phyloP scores from a whole-genome alignment of 2,888 invertebrate species.

The Petrophora chlorosata region DNA sequence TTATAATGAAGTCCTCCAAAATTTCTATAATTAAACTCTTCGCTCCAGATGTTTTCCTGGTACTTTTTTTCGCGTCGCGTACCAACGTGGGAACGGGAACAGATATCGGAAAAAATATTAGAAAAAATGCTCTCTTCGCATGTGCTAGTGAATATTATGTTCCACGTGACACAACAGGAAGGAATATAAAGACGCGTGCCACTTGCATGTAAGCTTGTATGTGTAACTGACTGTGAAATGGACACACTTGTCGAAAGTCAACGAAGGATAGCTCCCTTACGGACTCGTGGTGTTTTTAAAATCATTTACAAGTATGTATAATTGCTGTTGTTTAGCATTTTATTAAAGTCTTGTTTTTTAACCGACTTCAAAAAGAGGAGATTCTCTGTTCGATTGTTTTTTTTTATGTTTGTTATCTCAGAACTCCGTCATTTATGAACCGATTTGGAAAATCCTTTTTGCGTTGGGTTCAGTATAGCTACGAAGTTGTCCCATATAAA shows the following conservation, averaged over 20 bases:
- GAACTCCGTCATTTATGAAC: no score
- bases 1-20: slow-evolving; percentile 17
- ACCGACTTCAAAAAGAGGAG: no score
- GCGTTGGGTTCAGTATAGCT: no score
- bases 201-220: no score
- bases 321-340: no score
- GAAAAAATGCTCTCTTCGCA: slow-evolving; percentile 56
- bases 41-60: slow-evolving; percentile 73
- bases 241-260: slow-evolving; percentile 16
- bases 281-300: background rate
- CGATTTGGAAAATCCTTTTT: no score
- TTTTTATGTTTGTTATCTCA: no score
- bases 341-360: no score
- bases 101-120: slow-evolving; percentile 17
- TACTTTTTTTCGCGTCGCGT: slow-evolving; percentile 63
- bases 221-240: slow-evolving; percentile 32
- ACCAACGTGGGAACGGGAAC: slow-evolving; percentile 38
- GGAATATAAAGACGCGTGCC: slow-evolving; percentile 69
- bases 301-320: no score
- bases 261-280: slow-evolving; percentile 14
- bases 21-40: slow-evolving; percentile 68
- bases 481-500: no score
- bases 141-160: slow-evolving; percentile 66
- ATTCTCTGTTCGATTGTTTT: no score
- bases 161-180: slow-evolving; percentile 77